These are phyloP conservation scores for Zoanthus sansibaricus DNA, from an alignment of 92 coral and sea anemone species.

Conservation along the genomic window DNA sequence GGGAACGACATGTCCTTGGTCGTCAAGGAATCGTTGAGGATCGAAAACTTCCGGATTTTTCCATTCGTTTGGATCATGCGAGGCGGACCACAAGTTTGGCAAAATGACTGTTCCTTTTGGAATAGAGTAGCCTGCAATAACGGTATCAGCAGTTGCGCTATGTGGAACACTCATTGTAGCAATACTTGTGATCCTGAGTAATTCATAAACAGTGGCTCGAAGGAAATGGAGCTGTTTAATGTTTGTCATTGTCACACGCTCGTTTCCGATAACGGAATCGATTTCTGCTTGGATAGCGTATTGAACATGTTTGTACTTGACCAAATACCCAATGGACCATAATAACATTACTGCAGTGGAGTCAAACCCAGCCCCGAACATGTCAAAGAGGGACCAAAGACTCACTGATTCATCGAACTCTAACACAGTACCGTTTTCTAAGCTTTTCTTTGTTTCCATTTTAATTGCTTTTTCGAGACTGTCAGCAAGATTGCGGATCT, in stretches of 20 bases:
- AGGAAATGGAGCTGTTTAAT: conserved; percentile 50
- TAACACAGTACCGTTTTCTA: conserved; percentile 4
- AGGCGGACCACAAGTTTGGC: conserved; percentile 60
- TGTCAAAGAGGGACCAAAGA: conserved; percentile 40
- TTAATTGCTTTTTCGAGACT: conserved; percentile 15
- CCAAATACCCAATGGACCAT: conserved; percentile 58
- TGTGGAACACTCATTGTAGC: conserved; percentile 57
- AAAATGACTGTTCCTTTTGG: conserved; percentile 69
- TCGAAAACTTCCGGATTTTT: conserved; percentile 57
- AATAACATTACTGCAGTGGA: conserved; percentile 57
- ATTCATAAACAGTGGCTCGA: conserved; percentile 59
- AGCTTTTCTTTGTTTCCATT: conserved; percentile 14
- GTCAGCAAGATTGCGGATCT: conserved; percentile 31
- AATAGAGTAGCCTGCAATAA: conserved; percentile 50
- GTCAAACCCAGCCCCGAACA: conserved; percentile 66
- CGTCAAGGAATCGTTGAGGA: conserved; percentile 62
- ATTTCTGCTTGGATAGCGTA: conserved; percentile 58
- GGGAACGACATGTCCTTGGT: conserved; percentile 42
- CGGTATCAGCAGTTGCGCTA: conserved; percentile 53
- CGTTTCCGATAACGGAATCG: conserved; percentile 56
- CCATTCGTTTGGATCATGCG: conserved; percentile 63
- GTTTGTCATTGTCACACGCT: conserved; percentile 48
- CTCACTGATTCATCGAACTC: background rate
- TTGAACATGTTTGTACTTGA: conserved; percentile 57
- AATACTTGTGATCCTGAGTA: conserved; percentile 57